Evolutionary conservation across 2,113 vertebrate genomes (phyloP), one percentile per base, ranked within the genome.

Genomic region (Empidonax traillii): DNA sequence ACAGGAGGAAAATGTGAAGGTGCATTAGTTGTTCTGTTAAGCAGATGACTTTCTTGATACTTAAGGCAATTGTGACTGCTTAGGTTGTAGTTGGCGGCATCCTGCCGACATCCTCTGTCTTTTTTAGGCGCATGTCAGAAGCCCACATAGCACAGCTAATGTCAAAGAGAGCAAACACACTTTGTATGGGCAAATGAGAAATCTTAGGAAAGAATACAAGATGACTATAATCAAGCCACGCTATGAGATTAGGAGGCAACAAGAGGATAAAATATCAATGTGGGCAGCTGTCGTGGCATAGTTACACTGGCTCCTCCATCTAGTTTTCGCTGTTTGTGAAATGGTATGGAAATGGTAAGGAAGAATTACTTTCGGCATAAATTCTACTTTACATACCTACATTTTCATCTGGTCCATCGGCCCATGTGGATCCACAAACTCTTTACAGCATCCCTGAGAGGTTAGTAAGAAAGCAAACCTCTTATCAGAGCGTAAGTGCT

Each of bases 341-440:
- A 63, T 0, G 0, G 3, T 33, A 8, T 11, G 35, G 43, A 86
- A 83, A 35, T 41, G 12, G n/a, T 17, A 30, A 41, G 30, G 6
- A 79, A 82, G 22, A 51, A 27, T 51, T 43, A 20, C 8, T 77
- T 93, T 72, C 0, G 0, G 35, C 30, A 47, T 33, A 66, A 89
- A 46, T 93, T 73, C 46, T 77, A 5, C 43, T n/a, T 59, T 35
- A n/a, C 41, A 39, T 27, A 30, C 6, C 8, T 37, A 27, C 12
- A 41, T 62, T 62, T 62, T 62, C 59, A 62, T 63, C 27, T 63
- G 61, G 27, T 39, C 61, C 18, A 30, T 30, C 12, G 21, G 37
- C 39, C 18, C 18, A 20, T 21, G 19, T 41, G 12, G 61, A 43
- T 30, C 27, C 8, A 4, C 19, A 63, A 63, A 43, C 61, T 43